Evolutionary conservation across 23 tunicate species (phyloP).

Genomic region (Oikopleura albicans): DNA sequence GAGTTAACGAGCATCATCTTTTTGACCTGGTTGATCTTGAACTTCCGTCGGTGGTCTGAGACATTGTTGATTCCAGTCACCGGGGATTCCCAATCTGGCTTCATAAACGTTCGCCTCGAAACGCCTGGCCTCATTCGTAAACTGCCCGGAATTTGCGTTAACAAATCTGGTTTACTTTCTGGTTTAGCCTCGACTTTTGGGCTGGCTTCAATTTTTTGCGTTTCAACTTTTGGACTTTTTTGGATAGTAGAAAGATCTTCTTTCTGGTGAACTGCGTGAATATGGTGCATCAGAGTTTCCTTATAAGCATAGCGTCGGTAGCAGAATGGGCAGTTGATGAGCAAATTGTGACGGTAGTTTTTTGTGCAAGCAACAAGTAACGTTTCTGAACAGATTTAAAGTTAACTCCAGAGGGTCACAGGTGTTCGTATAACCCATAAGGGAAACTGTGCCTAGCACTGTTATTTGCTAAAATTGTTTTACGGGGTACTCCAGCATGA

Average conservation of each 20-base stretch:
- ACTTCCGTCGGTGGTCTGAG: background rate
- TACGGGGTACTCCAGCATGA: no score
- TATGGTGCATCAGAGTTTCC: background rate
- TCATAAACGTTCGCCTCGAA: background rate
- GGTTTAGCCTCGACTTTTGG: background rate
- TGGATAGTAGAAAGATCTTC: background rate
- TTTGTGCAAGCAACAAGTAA: background rate
- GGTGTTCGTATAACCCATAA: no score
- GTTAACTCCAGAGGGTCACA: no score
- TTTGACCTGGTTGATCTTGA: background rate
- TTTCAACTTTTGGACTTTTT: background rate
- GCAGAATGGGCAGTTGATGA: background rate
- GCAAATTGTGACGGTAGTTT: background rate
- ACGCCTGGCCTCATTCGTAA: background rate
- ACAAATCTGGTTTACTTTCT: background rate
- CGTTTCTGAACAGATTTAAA: background rate
- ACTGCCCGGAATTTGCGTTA: background rate
- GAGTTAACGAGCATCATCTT: background rate
- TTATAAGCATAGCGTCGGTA: slow-evolving; percentile 2
- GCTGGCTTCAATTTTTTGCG: background rate
- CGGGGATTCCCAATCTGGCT: slow-evolving; percentile 8
- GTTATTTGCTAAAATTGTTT: no score
- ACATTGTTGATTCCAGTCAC: background rate
- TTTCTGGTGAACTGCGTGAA: background rate
- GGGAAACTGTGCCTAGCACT: no score